Conservation (phyloP, 2,797 vertebrate genomes). For the Choloepus didactylus region DNA sequence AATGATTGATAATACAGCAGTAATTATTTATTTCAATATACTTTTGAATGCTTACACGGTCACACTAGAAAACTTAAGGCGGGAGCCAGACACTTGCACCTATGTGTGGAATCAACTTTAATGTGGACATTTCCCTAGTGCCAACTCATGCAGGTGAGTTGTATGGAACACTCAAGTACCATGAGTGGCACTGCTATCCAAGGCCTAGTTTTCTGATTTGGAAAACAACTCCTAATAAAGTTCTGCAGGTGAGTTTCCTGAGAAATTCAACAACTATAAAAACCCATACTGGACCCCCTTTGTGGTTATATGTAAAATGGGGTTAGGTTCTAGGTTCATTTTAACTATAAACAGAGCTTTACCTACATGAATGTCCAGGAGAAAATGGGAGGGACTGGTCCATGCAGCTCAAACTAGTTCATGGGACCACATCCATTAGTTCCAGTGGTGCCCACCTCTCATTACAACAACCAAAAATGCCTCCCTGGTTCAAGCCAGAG, state of each 20-base stretch:
- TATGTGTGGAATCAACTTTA: neutral
- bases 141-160: neutral
- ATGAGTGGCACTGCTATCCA: neutral
- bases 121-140: neutral
- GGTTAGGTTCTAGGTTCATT: neutral
- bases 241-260: neutral
- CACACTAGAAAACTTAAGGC: neutral
- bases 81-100: neutral
- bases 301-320: neutral
- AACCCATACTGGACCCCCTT: neutral
- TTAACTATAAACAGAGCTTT: neutral
- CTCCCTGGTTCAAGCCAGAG: neutral
- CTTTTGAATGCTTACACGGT: neutral
- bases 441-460: neutral
- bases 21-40: neutral
- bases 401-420: neutral
- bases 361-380: neutral
- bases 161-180: neutral
- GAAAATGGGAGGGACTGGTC: neutral
- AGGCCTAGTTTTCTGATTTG: neutral
- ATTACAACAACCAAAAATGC: neutral
- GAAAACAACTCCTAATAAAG: neutral
- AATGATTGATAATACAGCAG: neutral
- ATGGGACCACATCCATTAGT: neutral
- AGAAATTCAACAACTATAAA: neutral